These are phyloP conservation scores for Meta bourneti DNA, from an alignment of 2,888 invertebrate species.

Conservation along the genomic window DNA sequence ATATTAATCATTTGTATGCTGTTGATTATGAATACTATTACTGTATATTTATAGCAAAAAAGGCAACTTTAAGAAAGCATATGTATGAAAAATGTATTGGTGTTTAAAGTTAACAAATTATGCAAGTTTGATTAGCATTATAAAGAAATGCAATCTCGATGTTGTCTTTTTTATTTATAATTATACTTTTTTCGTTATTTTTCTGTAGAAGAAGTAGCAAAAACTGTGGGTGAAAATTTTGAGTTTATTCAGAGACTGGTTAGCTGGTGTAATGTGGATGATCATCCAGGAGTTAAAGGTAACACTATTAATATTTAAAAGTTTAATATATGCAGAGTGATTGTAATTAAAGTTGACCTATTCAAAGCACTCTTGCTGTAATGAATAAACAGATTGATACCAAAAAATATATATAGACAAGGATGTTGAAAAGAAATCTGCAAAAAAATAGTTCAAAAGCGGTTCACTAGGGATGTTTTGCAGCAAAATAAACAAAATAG, in stretches of 20 bases:
- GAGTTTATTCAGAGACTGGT: conserved; percentile 86
- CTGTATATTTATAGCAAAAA: not conserved
- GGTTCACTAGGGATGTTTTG: too few relatives aligned
- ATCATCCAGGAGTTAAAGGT: conserved; percentile 91
- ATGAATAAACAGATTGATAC: not conserved
- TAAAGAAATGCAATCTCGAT: too few relatives aligned
- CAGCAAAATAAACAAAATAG: too few relatives aligned
- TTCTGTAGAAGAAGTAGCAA: conserved; percentile 86
- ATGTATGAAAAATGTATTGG: too few relatives aligned
- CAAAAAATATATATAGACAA: too few relatives aligned
- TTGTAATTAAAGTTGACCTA: too few relatives aligned
- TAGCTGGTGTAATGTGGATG: conserved; percentile 88
- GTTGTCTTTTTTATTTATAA: too few relatives aligned
- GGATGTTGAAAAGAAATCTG: too few relatives aligned
- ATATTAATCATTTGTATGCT: not conserved
- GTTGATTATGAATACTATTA: not conserved
- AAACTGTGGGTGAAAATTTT: conserved; percentile 85
- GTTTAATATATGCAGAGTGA: too few relatives aligned
- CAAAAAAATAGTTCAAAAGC: too few relatives aligned
- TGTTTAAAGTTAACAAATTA: too few relatives aligned
- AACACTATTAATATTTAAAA: not conserved
- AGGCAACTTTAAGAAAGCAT: not conserved
- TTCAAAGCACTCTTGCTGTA: not conserved
- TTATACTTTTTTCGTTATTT: not conserved
- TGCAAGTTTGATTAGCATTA: too few relatives aligned